Conservation (phyloP, 2,888 invertebrate species). For the Amaurobius ferox region DNA sequence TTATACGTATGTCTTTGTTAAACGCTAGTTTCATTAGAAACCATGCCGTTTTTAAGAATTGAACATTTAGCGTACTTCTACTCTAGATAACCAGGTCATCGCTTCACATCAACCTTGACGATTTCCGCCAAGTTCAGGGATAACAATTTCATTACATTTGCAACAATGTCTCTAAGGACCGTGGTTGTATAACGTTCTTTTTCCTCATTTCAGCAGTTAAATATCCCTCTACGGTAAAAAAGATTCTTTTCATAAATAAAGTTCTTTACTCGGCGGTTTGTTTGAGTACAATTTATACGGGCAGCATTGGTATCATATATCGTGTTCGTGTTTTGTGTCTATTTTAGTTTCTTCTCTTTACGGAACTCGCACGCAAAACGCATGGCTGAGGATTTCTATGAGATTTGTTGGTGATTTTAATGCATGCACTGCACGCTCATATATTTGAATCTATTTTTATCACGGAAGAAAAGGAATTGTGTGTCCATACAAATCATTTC, state of each 20-base stretch:
- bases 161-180: background rate
- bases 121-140: conserved; percentile 61
- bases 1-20: too few species aligned
- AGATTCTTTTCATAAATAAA: background rate
- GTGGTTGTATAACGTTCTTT: background rate
- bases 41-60: too few species aligned
- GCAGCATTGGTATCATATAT: background rate
- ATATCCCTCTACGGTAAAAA: background rate
- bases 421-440: background rate
- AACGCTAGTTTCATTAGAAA: too few species aligned
- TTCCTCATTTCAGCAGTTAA: background rate
- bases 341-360: background rate
- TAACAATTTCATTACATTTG: conserved; percentile 1
- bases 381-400: background rate
- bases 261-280: background rate
- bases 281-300: background rate
- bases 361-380: background rate
- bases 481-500: background rate
- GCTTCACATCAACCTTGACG: conserved; percentile 59
- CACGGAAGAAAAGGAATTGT: background rate
- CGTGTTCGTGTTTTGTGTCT: background rate
- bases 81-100: conserved; percentile 44
- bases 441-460: background rate
- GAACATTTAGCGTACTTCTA: background rate
- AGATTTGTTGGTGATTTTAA: background rate